Conservation (phyloP, 2,888 invertebrate species). For the Phragmatobia fuliginosa region DNA sequence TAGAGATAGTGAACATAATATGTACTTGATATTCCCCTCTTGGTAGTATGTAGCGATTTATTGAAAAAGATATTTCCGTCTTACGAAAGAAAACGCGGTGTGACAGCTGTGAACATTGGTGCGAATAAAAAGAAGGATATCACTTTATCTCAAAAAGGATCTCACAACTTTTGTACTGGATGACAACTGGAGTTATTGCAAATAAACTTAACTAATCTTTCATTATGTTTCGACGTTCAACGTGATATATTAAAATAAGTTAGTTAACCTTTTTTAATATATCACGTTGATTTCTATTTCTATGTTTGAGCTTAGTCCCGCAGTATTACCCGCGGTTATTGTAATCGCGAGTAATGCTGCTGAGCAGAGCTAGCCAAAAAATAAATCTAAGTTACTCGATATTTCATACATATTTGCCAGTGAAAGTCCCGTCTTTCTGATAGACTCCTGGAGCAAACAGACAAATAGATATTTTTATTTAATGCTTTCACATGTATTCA, state of each 20-base stretch:
- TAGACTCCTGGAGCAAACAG: no score
- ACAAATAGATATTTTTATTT: no score
- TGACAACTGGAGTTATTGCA: neutral
- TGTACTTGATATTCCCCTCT: constrained; percentile 2
- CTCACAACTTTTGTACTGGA: neutral
- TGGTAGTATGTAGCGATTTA: constrained; percentile 4
- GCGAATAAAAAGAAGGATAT: constrained; percentile 1
- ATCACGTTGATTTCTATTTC: neutral
- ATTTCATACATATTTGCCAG: no score
- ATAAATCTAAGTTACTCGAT: no score
- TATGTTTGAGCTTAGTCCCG: no score
- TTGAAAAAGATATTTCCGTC: constrained; percentile 10
- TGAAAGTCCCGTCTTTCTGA: no score
- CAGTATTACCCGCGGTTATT: no score
- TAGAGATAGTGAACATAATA: neutral
- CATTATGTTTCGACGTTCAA: neutral
- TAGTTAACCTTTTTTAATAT: no score
- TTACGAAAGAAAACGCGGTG: constrained; percentile 6
- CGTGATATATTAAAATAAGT: no score
- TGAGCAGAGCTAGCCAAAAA: no score
- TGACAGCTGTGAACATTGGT: constrained; percentile 8
- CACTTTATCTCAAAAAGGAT: neutral
- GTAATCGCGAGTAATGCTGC: no score
- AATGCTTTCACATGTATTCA: no score
- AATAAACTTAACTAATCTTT: neutral